Base-by-base conservation (phyloP, 92 coral and sea anemone genomes). In the Phenganax stokvisi region DNA sequence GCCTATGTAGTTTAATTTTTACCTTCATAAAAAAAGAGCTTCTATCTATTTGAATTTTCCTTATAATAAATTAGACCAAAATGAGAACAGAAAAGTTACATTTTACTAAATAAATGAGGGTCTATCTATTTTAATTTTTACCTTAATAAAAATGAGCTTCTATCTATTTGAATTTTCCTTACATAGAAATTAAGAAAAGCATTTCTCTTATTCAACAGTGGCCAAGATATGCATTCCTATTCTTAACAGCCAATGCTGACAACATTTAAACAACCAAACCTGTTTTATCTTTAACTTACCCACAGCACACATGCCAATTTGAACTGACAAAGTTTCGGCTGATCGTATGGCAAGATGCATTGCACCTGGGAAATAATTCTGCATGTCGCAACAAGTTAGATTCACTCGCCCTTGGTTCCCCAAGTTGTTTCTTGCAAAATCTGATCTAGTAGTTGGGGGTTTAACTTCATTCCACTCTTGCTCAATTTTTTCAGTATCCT, bases 221-320 rank as follows among this genome's bases (percentile, higher is more conserved):
- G 65, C 25, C 47, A 37, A 37, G 47, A 37, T 37, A 37, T 1
- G 47, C 47, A 37, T 37, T 37, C 47, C 47, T 37, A 37, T 37
- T 37, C 47, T 37, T 37, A 37, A 37, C 47, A 37, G 47, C 47
- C 47, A 37, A 37, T 5, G 7, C 47, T 37, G 47, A 37, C 0
- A 37, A 37, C 47, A 37, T 37, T 37, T 0, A 37, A 37, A 37
- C 0, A 37, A 37, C 47, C 47, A 37, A 37, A 37, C 47, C 47
- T 37, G 47, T 37, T 37, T 37, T 37, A 37, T n/a, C 57, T 27
- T 12, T 1, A 9, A 66, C 83, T 47, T 31, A 78, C 79, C 84
- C 71, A 79, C 59, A 56, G 88, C 82, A 76, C 79, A 72, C 80
- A 77, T 86, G 31, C 84, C 81, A 52, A 87, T 87, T 84, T 86